Conservation (phyloP, 2,113 vertebrate genomes). For the Caretta caretta region DNA sequence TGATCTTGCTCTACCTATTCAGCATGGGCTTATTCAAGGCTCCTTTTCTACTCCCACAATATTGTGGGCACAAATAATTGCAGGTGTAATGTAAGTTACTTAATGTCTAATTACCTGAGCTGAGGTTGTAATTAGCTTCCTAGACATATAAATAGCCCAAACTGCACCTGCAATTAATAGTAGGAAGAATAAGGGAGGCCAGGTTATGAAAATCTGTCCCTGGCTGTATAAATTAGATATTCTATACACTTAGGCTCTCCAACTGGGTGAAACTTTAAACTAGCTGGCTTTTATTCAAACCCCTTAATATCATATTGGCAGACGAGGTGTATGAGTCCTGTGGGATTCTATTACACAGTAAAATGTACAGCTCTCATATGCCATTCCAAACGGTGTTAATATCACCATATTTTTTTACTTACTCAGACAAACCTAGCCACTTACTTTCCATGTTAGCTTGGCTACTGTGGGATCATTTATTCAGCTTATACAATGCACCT, state of each 20-base stretch:
- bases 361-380: background rate
- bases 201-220: conserved; percentile 19
- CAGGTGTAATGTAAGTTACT: conserved; percentile 17
- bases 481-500: rapidly evolving
- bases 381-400: conserved; percentile 8
- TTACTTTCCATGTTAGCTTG: background rate
- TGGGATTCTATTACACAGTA: background rate
- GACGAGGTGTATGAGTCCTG: background rate
- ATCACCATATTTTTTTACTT: background rate
- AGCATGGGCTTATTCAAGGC: background rate
- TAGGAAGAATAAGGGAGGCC: background rate
- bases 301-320: conserved; percentile 22
- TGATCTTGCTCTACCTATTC: rapidly evolving
- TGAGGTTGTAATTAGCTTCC: conserved; percentile 36
- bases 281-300: conserved; percentile 1
- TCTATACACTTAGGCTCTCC: background rate
- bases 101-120: conserved; percentile 22
- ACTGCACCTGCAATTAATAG: conserved; percentile 22
- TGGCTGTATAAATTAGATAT: conserved; percentile 14
- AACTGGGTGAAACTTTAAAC: background rate
- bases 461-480: background rate
- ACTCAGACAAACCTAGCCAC: background rate
- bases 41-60: conserved; percentile 8
- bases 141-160: conserved; percentile 37
- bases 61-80: conserved; percentile 19